Conservation (phyloP, 2,888 invertebrate species). For the Osedax fenrisi region DNA sequence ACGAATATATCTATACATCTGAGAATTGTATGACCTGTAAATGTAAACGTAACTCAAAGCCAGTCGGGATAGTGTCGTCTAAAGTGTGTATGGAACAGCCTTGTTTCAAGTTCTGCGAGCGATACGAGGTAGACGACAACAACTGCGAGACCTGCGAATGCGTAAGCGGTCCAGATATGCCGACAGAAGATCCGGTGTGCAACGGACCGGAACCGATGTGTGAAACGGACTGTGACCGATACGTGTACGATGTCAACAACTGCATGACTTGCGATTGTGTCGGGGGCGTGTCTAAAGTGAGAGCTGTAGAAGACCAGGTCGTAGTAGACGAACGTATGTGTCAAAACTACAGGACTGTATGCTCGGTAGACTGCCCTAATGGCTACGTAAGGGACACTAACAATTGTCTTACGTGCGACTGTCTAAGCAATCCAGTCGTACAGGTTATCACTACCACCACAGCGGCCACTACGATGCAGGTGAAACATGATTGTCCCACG, state of each 20-base stretch:
- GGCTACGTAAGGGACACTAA: constrained; percentile 19
- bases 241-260: constrained; percentile 8
- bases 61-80: too few relatives aligned
- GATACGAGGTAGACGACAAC: constrained; percentile 3
- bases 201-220: constrained; percentile 5
- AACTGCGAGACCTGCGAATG: constrained; percentile 15
- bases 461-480: constrained; percentile 19
- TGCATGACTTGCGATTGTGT: constrained; percentile 27
- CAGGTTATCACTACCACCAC: not conserved
- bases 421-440: constrained; percentile 13
- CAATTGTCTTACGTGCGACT: constrained; percentile 27
- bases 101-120: too few relatives aligned
- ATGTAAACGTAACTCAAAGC: too few relatives aligned
- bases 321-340: not conserved
- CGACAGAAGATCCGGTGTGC: too few relatives aligned
- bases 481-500: constrained; percentile 19
- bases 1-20: too few relatives aligned
- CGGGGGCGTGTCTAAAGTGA: not conserved
- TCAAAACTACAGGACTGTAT: not conserved
- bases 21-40: too few relatives aligned
- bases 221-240: not conserved
- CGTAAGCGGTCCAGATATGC: not conserved
- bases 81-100: too few relatives aligned
- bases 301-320: not conserved
- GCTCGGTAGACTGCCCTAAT: constrained; percentile 1